Evolutionary conservation across 2,888 invertebrate species (phyloP), one percentile per base, ranked within the genome.

Genomic region (Agrotis ipsilon): DNA sequence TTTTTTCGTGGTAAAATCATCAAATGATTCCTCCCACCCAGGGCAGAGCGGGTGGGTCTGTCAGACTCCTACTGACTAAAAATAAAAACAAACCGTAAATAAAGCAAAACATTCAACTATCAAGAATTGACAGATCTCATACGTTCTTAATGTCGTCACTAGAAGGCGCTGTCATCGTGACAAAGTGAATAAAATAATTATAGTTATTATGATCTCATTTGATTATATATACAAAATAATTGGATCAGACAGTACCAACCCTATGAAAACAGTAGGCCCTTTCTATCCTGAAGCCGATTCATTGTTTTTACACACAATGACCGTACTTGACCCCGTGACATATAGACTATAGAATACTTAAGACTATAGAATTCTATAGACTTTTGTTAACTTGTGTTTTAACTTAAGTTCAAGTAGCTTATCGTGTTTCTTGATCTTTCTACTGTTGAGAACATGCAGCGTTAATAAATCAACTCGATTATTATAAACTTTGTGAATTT

Each of bases 261-360:
- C 80, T 82, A 70, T 32, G 9, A 3, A 13, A 59, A 63, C 64
- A 68, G 77, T 57, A 75, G 70, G 60, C 52, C 82, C 82, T 81
- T 84, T 82, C 80, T 77, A 82, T 68, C 75, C 67, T 65, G 62
- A 58, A 78, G 69, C 72, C 19, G 65, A 59, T 32, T 72, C 72
- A 82, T 84, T 84, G 82, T 84, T 76, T 74, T 68, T 68, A 51
- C 65, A 60, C 51, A 67, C 78, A 84, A 84, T 80, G 58, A 66
- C 51, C 72, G 82, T 81, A 46, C 84, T 82, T 84, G 84, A 84
- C 75, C 84, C 48, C 49, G 9, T 84, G 82, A 18, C 77, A 78
- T 82, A 75, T 43, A 59, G 43, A 58, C 61, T 54, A 54, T 39
- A 11, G 39, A 39, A 11, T 39, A 11, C 9, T 11, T 11, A 11